phyloP scores from a whole-genome alignment of 2,797 vertebrate genomes.

The Hylomyscus alleni region DNA sequence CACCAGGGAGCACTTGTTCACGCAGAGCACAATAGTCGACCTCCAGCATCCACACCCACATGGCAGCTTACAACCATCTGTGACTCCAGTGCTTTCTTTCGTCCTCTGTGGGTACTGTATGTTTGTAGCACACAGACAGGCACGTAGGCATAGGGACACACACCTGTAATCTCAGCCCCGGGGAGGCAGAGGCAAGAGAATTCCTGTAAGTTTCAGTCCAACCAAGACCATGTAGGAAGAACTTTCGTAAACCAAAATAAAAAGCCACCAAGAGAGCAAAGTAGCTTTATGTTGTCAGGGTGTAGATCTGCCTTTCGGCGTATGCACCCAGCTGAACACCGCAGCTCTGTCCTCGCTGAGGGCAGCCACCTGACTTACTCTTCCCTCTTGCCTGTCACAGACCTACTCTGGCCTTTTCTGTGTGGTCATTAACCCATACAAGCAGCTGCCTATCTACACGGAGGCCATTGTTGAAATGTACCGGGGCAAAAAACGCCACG shows the following conservation, averaged over 20 bases:
- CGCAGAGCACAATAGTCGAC: not conserved
- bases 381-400: slow-evolving; percentile 83
- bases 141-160: not conserved
- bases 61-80: not conserved
- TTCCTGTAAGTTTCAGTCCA: not conserved
- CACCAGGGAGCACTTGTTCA: not conserved
- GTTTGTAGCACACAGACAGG: not conserved
- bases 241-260: not conserved
- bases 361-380: not conserved
- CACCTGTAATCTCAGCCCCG: not conserved
- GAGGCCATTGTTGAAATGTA: slow-evolving; percentile 98
- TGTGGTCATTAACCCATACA: slow-evolving; percentile 97
- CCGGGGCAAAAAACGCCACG: slow-evolving; percentile 96
- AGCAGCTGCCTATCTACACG: slow-evolving; percentile 96
- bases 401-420: slow-evolving; percentile 97
- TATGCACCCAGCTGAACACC: accelerated
- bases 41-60: not conserved
- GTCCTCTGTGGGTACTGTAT: not conserved
- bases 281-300: accelerated
- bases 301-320: not conserved
- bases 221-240: not conserved
- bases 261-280: no score
- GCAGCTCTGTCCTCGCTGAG: accelerated
- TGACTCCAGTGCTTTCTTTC: not conserved
- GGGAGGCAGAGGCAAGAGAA: not conserved